Base-by-base conservation (phyloP, 2,797 vertebrate species). In the Sebastes matsubarae region DNA sequence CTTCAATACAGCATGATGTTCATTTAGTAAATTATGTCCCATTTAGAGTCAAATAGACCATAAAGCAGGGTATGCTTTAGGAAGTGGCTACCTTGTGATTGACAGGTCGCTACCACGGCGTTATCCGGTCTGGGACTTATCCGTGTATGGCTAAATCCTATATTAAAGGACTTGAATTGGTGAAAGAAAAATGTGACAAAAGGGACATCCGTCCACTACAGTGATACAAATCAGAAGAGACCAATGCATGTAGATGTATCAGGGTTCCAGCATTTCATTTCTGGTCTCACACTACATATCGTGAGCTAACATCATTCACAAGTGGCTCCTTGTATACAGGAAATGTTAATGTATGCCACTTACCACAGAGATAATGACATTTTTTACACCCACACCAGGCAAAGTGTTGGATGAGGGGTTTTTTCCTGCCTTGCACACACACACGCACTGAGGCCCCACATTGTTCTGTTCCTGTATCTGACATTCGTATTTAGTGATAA, bases 361-460 rank as follows among this genome's bases (percentile, higher is more conserved):
- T 68, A 71, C 36, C 61, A 57, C 24, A 34, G 32, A 76, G 14
- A 59, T 65, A 79, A 75, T 9, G 69, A 65, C 64, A 32, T 10
- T 68, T 85, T 67, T 57, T 61, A 86, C 73, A 77, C 76, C 78
- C 79, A 89, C 80, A 77, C 70, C 34, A 79, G 46, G 36, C 72
- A 68, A 75, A 77, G 32, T 18, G 68, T 59, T 16, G 57, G 67
- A 54, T 25, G 59, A 55, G 30, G 20, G 16, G 3, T 76, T 69
- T 77, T 73, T 67, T 58, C 11, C 54, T 24, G 50, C 25, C 20
- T 34, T n/a, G 1, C 25, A 68, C 32, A 65, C 68, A 65, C 14
- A 59, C 25, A 66, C 71, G 30, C 14, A 46, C 42, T 8, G 16
- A 46, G 16, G 42, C 42, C 42, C 42, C 16, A 0, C 78, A 60